Base-by-base conservation (phyloP, 2,797 vertebrate species). In the Falco columbarius region DNA sequence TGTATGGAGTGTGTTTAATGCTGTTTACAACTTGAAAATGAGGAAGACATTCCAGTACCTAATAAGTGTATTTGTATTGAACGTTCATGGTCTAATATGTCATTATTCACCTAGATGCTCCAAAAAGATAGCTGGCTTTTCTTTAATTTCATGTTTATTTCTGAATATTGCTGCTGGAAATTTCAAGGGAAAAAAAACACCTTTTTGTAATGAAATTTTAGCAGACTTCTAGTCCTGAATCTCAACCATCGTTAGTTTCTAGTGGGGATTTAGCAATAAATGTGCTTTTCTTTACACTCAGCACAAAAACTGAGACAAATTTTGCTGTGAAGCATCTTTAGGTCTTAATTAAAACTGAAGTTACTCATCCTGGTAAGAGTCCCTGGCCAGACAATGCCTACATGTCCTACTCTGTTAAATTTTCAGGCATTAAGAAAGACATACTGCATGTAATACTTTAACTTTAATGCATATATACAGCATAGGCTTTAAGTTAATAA, bases 271-370 rank as follows among this genome's bases (percentile, higher is more conserved):
- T 94, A 83, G 38, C 54, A 88, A 88, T 67, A 86, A 90, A 72
- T 55, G 7, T 59, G 44, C 40, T 81, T 88, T 86, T 67, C 27
- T 90, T 32, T 77, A 27, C n/a, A 90, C 79, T 91, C 51, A 83
- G 46, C 32, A 70, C 42, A 95, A 70, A 94, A 70, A 46, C 65
- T 62, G 47, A 74, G 81, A 87, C 94, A 91, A 94, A 75, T 89
- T 96, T 96, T 92, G 12, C 65, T 66, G 22, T 81, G 86, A 92
- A 91, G 75, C 72, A 54, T 86, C 63, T 68, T 93, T 77, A 44
- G 30, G 49, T 85, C 15, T 10, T 85, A 96, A 95, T 95, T 92
- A 91, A 89, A 95, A 71, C 14, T 83, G 49, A 77, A 91, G 66
- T 93, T 88, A 52, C 30, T 81, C 27, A 74, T 93, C 34, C 21